Base-by-base conservation (phyloP, 1,140 invertebrate species). In the Formica selysi region DNA sequence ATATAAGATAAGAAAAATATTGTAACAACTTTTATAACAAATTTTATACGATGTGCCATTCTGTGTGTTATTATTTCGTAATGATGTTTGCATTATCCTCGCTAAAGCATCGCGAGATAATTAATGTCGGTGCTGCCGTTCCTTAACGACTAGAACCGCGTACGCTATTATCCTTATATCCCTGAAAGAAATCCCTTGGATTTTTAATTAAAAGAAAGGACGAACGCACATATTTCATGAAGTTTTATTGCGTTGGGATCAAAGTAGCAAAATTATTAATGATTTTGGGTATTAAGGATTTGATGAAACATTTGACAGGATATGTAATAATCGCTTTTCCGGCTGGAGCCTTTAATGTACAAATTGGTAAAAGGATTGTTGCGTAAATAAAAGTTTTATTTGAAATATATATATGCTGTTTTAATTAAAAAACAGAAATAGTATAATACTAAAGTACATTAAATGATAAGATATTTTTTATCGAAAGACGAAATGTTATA, bases 141-240 rank as follows among this genome's bases (percentile, higher is more conserved):
- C 59, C 73, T 90, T 89, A 90, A 92, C 86, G 88, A 87, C 73
- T 57, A 61, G 38, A 62, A 59, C 67, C 54, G 86, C 85, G 19
- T 11, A 62, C 81, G 87, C 88, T 91, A 90, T 93, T 93, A 92
- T 91, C 87, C 88, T 86, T 87, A 65, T 61, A 86, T 61, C 81
- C 4, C 26, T 29, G 73, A 54, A 81, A 76, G 48, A 51, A 57
- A 86, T 76, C 85, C 73, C 83, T 81, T 91, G 89, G 76, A 92
- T 93, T 92, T 92, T 92, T 92, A 92, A 92, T 91, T 89, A 92
- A 88, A 90, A 67, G 70, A 85, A 89, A 73, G 38, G 13, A 32
- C n/a, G 41, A 36, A 59, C 26, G 41, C 44, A 22, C 44, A 81
- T 81, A 61, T 86, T 80, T 81, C 36, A 59, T 13, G 2, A 51